Evolutionary conservation across 2,888 invertebrate species (phyloP), one percentile per base, ranked within the genome.

Genomic region (Heliconius hortense): DNA sequence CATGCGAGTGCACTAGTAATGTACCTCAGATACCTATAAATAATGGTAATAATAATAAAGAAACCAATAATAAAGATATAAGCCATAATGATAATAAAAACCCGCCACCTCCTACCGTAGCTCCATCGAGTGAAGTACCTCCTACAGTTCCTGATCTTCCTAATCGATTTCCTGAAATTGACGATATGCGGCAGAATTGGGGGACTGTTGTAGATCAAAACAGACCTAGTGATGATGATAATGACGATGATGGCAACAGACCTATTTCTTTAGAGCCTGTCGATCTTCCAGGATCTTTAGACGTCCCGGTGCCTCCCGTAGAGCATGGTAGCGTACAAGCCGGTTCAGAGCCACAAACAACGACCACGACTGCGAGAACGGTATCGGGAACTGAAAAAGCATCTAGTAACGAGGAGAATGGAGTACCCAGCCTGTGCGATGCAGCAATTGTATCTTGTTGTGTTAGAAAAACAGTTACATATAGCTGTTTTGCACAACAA

Each of bases 381-480:
- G 18, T 28, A 5, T 28, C 62, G 11, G 77, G 72, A 68, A 77
- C 82, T 43, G 11, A 59, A 8, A 60, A 7, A 21, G 24, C 26
- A 11, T 8, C 43, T 18, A 71, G 11, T 13, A 28, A 8, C 21
- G 21, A 11, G 18, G 26, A 18, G 0, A 85, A 82, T 56, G 76
- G 79, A 0, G 62, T 21, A 10, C 80, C 79, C 8, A 75, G 75
- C 43, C 39, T 77, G 11, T 92, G 93, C 77, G 92, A 92, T 75
- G 83, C 84, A 60, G 92, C 92, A 0, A 84, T 90, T 2, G 77
- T 93, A 4, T 86, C 85, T 43, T 93, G 93, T 79, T 93, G 93
- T 77, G 90, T 89, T 79, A 84, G 84, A 76, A 79, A 83, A 0
- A 81, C 84, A 74, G 84, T 89, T 4, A 86, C 86, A 1, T 85